Base-by-base conservation (phyloP, 1,140 invertebrate species). In the Drosophila arawakana region DNA sequence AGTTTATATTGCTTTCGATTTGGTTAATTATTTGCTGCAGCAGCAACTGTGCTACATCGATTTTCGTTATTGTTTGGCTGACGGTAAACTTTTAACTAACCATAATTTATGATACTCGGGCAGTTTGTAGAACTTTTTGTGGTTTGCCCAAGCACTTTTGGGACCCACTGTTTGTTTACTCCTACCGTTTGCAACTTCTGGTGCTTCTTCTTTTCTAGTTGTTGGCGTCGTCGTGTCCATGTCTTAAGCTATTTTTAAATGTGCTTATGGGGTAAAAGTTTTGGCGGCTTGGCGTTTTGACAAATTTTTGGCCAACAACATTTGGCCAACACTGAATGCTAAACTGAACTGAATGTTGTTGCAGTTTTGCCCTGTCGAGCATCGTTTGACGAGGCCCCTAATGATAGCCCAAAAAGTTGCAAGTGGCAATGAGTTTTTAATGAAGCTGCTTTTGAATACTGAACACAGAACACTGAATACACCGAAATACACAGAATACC, bases 241-340 rank as follows among this genome's bases (percentile, higher is more conserved):
- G 73, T 88, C 84, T 88, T 88, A 88, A 88, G 80, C 80, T 88
- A 88, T 88, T 88, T 88, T 88, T 83, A 89, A 88, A 88, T 88
- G 83, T 82, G 80, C 67, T 59, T 30, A 5, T 68, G 58, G 76
- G 68, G 58, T 55, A 71, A 86, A 81, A 79, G 52, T 82, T 70
- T 82, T 77, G 60, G 61, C 58, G 78, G 54, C 34, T 35, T 55
- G 61, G 43, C 60, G 46, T 78, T 81, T 80, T 71, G 75, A 67
- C 74, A 79, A 79, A 82, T 70, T 76, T 74, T 69, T 59, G 52
- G 44, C 66, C 49, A 63, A 46, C 73, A 66, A 50, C 60, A 58
- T 71, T 46, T 73, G 68, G 60, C 65, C 65, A 54, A 58, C 78
- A 77, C 49, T 67, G 76, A 30, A 30, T 30, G 25, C 25, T 30